Conservation (phyloP, 2,113 vertebrate species). For the Protobothrops flavoviridis region DNA sequence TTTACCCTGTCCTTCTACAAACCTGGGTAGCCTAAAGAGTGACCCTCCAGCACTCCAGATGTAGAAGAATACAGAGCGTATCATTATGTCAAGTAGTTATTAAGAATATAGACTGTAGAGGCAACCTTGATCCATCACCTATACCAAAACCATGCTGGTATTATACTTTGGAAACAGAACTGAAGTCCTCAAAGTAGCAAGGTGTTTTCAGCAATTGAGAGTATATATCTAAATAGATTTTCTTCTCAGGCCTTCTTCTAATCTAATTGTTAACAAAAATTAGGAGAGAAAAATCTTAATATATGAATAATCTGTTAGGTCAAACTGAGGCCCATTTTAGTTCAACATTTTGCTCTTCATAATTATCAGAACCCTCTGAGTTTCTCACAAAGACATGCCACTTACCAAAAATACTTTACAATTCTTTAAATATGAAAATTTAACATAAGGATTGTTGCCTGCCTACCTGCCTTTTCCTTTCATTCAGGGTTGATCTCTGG, state of each 20-base stretch:
- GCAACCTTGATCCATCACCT: constrained; percentile 48
- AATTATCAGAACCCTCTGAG: neutral
- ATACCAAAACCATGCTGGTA: neutral
- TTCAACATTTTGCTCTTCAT: neutral
- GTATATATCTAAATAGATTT: neutral
- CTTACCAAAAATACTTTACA: neutral
- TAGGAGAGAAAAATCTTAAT: neutral
- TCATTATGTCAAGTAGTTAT: constrained; percentile 52
- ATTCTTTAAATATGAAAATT: neutral
- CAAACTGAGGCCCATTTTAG: neutral
- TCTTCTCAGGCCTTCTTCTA: neutral
- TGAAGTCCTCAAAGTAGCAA: neutral
- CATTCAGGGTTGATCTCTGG: neutral
- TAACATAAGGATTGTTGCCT: neutral
- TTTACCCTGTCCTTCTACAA: constrained; percentile 59
- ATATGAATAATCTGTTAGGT: neutral
- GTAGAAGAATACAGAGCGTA: constrained; percentile 51
- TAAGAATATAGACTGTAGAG: constrained; percentile 61
- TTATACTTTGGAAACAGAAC: neutral
- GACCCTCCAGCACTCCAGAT: constrained; percentile 78
- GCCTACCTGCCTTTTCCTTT: neutral
- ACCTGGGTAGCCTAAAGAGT: constrained; percentile 62
- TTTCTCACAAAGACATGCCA: neutral
- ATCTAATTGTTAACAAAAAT: neutral
- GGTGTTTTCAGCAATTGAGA: neutral